Evolutionary conservation across 2,797 vertebrate genomes (phyloP), one percentile per base, ranked within the genome.

Genomic region (Prunella strophiata): DNA sequence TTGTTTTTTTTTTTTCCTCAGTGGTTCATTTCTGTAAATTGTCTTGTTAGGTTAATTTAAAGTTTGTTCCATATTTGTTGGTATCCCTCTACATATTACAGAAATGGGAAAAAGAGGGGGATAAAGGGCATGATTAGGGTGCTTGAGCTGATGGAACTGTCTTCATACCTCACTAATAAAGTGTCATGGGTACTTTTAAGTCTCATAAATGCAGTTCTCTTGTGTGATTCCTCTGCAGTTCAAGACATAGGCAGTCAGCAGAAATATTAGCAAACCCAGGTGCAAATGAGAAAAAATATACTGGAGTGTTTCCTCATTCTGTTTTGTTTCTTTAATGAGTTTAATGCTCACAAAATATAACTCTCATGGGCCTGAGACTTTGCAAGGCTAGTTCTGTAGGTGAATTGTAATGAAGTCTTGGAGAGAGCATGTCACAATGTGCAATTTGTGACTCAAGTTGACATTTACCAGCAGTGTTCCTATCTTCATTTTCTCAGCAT

Each of bases 21-120:
- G 34, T 51, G 57, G 40, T 29, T 93, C 29, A 50, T 79, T 90
- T 74, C 42, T 55, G 34, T 38, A 84, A 65, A 73, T 65, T 55
- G 30, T 72, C 93, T 93, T 62, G 19, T 96, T 96, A 94, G 86
- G 81, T 96, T 95, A 96, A 85, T 70, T 47, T 82, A 91, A 84
- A 34, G 23, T 73, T 91, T 91, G 42, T 87, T 94, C 67, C 11
- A 0, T 52, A 27, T 80, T 96, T 94, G 57, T 81, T 94, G 85
- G 36, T 88, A 83, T 93, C 38, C 34, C 78, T 74, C 20, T 65
- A 20, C 42, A 48, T 78, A 91, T 84, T 90, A 75, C 32, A 88
- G 50, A 85, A 85, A 92, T 26, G 21, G 63, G 71, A 66, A 85
- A 84, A 93, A 91, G 38, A 9, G 40, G 55, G 38, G 50, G 30